Evolutionary conservation across 2,888 invertebrate genomes (phyloP).

Genomic region (Syritta pipiens): DNA sequence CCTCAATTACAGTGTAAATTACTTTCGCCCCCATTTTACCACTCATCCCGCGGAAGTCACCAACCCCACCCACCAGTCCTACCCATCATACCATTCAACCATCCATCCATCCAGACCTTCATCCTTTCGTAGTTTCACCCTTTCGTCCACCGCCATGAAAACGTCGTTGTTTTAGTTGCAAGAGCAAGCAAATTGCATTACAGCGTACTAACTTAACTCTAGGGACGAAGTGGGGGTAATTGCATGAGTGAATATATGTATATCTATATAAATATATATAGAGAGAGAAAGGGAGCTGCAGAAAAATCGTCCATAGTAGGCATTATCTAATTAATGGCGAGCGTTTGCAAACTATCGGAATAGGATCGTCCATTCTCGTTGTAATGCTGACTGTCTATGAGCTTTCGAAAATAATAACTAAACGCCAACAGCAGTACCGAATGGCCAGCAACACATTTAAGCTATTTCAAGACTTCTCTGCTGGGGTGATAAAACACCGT

Average conservation of each 20-base stretch:
- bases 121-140: conserved; percentile 25
- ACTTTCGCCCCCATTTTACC: conserved; percentile 72
- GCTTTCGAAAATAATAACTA: no score
- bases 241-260: background rate
- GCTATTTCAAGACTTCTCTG: no score
- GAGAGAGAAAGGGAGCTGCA: no score
- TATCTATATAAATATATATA: background rate
- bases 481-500: no score
- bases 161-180: conserved; percentile 50
- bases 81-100: no score
- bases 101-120: conserved; percentile 19
- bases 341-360: background rate
- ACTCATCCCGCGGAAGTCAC: conserved; percentile 32
- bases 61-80: background rate
- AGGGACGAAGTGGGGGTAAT: background rate
- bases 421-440: no score
- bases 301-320: conserved; percentile 14
- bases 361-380: background rate
- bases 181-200: conserved; percentile 50
- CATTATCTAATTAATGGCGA: conserved; percentile 25
- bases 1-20: conserved; percentile 79
- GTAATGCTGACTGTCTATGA: conserved; percentile 14
- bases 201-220: conserved; percentile 32
- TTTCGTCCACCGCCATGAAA: conserved; percentile 8
- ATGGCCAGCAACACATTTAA: no score